Percentiles rank a stretch among this genome's conserved stretches.
Evolutionary conservation across 1,140 invertebrate genomes (phyloP).

Genomic region (Pogonomyrmex californicus): DNA sequence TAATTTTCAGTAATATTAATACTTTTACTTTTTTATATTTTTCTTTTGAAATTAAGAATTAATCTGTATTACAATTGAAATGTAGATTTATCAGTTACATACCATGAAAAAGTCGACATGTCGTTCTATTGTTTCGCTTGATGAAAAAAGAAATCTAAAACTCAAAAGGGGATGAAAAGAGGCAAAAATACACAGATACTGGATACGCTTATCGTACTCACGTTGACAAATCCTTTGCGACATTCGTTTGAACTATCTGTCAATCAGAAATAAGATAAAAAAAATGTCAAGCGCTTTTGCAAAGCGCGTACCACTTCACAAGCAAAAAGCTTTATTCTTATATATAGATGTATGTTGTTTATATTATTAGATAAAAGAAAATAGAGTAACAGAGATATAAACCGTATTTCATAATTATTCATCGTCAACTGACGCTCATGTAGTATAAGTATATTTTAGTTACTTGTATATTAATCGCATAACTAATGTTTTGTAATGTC

Average conservation of each 20-base stretch:
- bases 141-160: slow-evolving; percentile 33
- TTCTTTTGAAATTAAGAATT: background rate
- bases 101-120: slow-evolving; percentile 33
- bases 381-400: background rate
- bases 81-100: background rate
- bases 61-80: slow-evolving; percentile 30
- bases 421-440: background rate
- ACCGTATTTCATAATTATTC: slow-evolving; percentile 8
- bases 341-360: background rate
- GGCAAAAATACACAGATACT: slow-evolving; percentile 42
- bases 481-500: background rate
- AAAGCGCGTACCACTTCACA: slow-evolving; percentile 29
- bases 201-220: slow-evolving; percentile 39
- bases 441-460: background rate
- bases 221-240: slow-evolving; percentile 49
- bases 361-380: background rate
- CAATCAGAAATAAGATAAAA: slow-evolving; percentile 52
- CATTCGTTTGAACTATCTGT: slow-evolving; percentile 48
- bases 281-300: slow-evolving; percentile 12
- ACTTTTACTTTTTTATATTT: background rate
- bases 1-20: slow-evolving; percentile 8
- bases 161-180: slow-evolving; percentile 10
- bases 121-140: slow-evolving; percentile 32
- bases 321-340: slow-evolving; percentile 27
- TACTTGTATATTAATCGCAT: background rate